phyloP scores from a whole-genome alignment of 2,888 invertebrate genomes.

The Dryocosmus kuriphilus region DNA sequence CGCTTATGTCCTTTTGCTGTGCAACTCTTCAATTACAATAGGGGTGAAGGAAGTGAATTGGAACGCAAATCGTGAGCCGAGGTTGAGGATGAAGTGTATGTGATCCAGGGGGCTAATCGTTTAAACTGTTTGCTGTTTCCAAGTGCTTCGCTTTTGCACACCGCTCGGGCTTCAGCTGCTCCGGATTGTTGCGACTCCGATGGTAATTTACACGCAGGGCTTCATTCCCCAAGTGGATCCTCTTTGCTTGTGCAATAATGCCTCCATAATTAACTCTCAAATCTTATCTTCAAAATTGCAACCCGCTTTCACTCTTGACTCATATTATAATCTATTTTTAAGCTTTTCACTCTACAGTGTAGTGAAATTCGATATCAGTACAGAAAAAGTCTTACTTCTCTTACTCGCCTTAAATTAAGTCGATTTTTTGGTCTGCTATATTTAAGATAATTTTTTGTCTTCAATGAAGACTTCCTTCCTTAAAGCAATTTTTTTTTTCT shows the following conservation, averaged over 20 bases:
- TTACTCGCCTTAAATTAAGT: no score
- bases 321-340: not conserved
- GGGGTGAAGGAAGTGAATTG: not conserved
- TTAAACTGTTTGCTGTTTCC: constrained; percentile 51
- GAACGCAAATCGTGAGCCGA: constrained; percentile 38
- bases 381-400: no score
- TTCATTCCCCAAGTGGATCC: constrained; percentile 6
- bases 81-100: not conserved
- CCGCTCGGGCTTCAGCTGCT: constrained; percentile 51
- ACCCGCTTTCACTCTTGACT: not conserved
- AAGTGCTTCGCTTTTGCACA: constrained; percentile 56
- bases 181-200: constrained; percentile 48
- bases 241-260: not conserved
- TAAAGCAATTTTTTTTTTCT: no score
- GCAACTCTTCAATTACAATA: no score
- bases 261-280: not conserved
- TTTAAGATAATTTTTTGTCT: no score
- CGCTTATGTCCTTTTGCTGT: no score
- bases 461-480: no score
- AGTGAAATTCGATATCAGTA: not conserved
- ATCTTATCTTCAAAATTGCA: not conserved
- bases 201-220: constrained; percentile 50
- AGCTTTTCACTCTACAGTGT: not conserved
- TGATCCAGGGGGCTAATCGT: constrained; percentile 46
- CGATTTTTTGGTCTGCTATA: no score